Conservation (phyloP, 2,113 vertebrate species). For the Gymnogyps californianus region DNA sequence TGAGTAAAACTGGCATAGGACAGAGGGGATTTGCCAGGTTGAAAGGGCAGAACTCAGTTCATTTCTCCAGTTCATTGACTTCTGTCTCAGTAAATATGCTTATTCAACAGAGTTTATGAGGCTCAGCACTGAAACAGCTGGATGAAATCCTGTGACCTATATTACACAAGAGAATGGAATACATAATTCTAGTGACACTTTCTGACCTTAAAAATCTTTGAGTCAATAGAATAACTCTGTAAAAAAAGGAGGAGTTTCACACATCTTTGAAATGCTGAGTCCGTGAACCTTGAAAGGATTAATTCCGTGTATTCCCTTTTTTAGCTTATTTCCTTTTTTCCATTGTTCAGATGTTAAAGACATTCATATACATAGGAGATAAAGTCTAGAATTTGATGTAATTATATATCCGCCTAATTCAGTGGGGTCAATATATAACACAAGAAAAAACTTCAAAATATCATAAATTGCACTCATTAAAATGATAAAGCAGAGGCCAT, state of each 20-base stretch:
- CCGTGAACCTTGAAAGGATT: not conserved
- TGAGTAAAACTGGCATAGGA: not conserved
- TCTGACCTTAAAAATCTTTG: not conserved
- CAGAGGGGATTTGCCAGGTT: not conserved
- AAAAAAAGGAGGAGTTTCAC: not conserved
- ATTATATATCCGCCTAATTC: not conserved
- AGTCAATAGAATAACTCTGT: not conserved
- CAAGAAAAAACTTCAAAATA: not conserved
- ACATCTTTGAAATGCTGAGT: not conserved
- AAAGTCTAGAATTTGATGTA: not conserved
- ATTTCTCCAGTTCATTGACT: not conserved
- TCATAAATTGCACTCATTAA: not conserved
- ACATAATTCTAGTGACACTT: not conserved
- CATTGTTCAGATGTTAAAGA: not conserved
- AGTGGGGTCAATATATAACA: not conserved
- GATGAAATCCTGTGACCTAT: constrained; percentile 25
- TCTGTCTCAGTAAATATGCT: constrained; percentile 21
- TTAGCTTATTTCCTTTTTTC: not conserved
- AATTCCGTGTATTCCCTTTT: not conserved
- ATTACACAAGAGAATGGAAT: not conserved
- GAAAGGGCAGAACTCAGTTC: not conserved
- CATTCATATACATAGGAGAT: not conserved
- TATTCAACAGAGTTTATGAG: constrained; percentile 27
- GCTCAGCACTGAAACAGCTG: constrained; percentile 2
- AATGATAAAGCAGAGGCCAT: not conserved